phyloP scores from a whole-genome alignment of 1,140 invertebrate genomes.

The Ceratosolen fusciceps region DNA sequence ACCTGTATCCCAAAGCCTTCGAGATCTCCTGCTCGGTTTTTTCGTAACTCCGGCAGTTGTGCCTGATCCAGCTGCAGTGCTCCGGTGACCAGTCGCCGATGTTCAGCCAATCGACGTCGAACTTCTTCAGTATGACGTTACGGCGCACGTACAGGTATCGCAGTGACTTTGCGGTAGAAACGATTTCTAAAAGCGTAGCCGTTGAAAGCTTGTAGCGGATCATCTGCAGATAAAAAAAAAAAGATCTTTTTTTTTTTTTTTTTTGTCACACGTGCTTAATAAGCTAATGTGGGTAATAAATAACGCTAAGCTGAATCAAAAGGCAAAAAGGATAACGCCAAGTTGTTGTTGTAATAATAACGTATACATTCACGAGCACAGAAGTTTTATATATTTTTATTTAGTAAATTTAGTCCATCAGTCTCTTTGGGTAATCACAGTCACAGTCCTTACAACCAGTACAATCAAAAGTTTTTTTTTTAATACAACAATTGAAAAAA shows the following conservation, averaged over 20 bases:
- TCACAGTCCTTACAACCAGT: too few relatives aligned
- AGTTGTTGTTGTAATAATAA: background rate
- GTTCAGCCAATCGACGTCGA: conserved; percentile 76
- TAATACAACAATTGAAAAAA: background rate
- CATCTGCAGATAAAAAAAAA: conserved; percentile 70
- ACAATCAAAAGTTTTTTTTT: background rate
- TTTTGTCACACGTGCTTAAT: too few relatives aligned
- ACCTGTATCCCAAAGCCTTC: conserved; percentile 77
- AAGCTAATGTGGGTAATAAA: background rate
- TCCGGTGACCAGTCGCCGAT: conserved; percentile 78
- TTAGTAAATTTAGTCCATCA: background rate
- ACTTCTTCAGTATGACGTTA: conserved; percentile 80
- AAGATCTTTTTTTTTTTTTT: too few relatives aligned
- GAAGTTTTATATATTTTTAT: too few relatives aligned
- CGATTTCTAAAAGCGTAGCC: conserved; percentile 82
- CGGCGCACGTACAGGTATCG: conserved; percentile 78
- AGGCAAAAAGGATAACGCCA: background rate
- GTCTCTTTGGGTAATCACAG: background rate
- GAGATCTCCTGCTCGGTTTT: conserved; percentile 79
- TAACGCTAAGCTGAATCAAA: background rate
- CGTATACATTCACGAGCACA: too few relatives aligned
- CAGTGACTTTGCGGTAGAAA: conserved; percentile 77
- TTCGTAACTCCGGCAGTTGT: conserved; percentile 76
- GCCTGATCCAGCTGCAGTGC: conserved; percentile 79
- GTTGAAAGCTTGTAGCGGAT: conserved; percentile 86